Evolutionary conservation across 2,113 vertebrate species (phyloP), one percentile per base, ranked within the genome.

Genomic region (Chaetodon trifascialis): DNA sequence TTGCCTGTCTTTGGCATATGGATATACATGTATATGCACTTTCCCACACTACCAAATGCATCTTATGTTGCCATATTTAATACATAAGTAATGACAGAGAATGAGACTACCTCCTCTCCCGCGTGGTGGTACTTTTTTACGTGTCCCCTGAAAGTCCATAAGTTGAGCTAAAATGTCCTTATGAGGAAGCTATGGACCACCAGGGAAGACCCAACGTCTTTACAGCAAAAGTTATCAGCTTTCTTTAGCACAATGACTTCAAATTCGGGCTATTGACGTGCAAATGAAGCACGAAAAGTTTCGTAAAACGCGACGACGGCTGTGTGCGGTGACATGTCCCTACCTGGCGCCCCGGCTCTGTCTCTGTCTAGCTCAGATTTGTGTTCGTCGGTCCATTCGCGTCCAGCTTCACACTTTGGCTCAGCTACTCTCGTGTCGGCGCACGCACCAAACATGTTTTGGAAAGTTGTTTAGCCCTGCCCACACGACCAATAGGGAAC

Each of bases 381-480:
- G 17, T 14, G 21, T 74, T 7, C 38, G 16, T 46, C n/a, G 19
- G 47, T 73, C 91, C 92, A 92, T 89, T 73, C 68, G 66, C 23
- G 36, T 65, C 23, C 38, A 65, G 15, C 21, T 66, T 10, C 60
- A 36, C 3, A 40, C 51, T 79, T 76, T 42, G 0, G 65, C 30
- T 0, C 1, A n/a, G 72, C 67, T 72, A 38, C 11, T 36, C 88
- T 87, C 65, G 68, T 82, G 88, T 86, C 52, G 3, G 47, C 17
- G 62, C 87, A 87, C 73, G 74, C 81, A 2, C 21, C 30, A 66
- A 7, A 19, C 90, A 88, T 93, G 90, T 91, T 94, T 94, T 94
- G 92, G 87, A 49, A 0, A 82, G 40, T 30, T 34, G 2, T 14
- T 23, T 47, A 65, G 38, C 76, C 68, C 82, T 2, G 1, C 0